A percentile compares a stretch with the other conserved stretches of the same genome.
Evolutionary conservation across 1,140 invertebrate species (phyloP).

Genomic region (Pseudomyrmex concolor): DNA sequence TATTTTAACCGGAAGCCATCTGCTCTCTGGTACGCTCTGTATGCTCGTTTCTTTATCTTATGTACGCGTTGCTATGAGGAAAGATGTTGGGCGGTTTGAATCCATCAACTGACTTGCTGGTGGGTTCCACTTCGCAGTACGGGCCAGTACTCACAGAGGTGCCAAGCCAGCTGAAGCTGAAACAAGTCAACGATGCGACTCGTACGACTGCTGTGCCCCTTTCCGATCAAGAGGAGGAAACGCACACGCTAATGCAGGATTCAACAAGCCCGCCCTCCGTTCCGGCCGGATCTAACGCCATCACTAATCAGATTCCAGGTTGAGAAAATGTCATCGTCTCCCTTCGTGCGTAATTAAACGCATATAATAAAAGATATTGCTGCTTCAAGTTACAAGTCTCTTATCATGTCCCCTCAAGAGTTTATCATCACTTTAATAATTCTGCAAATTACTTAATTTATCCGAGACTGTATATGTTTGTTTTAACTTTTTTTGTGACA

Average conservation of each 20-base stretch:
- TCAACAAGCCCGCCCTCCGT: slow-evolving; percentile 71
- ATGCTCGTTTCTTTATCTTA: slow-evolving; percentile 80
- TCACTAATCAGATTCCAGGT: slow-evolving; percentile 80
- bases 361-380: slow-evolving; percentile 29
- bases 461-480: background rate
- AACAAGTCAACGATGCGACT: slow-evolving; percentile 66
- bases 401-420: background rate
- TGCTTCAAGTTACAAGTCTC: slow-evolving; percentile 55
- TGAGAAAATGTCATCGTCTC: slow-evolving; percentile 71
- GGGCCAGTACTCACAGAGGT: slow-evolving; percentile 84
- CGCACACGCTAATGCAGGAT: slow-evolving; percentile 83
- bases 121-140: slow-evolving; percentile 86
- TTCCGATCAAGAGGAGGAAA: slow-evolving; percentile 84
- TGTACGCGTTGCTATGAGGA: slow-evolving; percentile 83
- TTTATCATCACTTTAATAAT: slow-evolving; percentile 23
- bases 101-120: slow-evolving; percentile 85
- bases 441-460: slow-evolving; percentile 30
- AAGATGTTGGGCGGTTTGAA: slow-evolving; percentile 86
- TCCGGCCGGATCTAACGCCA: slow-evolving; percentile 73
- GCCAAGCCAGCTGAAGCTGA: slow-evolving; percentile 81
- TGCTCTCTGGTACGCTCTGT: slow-evolving; percentile 58
- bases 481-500: background rate
- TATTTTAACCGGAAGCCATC: slow-evolving; percentile 47
- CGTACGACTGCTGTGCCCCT: slow-evolving; percentile 78
- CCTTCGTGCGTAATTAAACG: slow-evolving; percentile 9